Evolutionary conservation across 1,140 invertebrate genomes (phyloP).

Genomic region (Lucilia sericata): DNA sequence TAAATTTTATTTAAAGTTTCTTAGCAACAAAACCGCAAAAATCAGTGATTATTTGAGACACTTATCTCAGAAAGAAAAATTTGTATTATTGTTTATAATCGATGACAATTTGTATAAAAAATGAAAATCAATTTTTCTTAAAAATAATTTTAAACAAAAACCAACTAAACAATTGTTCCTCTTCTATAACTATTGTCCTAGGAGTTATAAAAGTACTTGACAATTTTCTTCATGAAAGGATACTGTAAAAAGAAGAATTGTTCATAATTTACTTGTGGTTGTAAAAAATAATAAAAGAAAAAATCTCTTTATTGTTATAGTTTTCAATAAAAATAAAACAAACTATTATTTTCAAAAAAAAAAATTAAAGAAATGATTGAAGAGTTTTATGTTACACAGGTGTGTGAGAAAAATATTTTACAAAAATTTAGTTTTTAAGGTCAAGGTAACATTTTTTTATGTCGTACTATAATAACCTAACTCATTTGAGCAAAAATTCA

Average conservation of each 20-base stretch:
- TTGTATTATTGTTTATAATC: not conserved
- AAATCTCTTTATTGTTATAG: too few relatives aligned
- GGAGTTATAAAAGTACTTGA: not conserved
- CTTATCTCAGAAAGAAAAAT: not conserved
- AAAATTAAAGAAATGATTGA: too few relatives aligned
- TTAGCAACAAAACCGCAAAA: not conserved
- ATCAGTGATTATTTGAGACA: not conserved
- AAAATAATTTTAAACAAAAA: not conserved
- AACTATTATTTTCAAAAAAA: too few relatives aligned
- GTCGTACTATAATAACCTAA: not conserved
- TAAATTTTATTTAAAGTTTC: too few relatives aligned
- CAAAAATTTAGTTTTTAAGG: not conserved
- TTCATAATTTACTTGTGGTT: not conserved
- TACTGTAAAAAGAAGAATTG: not conserved
- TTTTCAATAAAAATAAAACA: too few relatives aligned
- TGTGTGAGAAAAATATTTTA: not conserved
- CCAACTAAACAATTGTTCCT: too few relatives aligned
- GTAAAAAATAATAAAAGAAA: not conserved
- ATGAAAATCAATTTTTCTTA: not conserved
- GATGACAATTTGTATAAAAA: not conserved
- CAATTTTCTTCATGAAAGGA: not conserved
- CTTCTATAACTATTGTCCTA: not conserved
- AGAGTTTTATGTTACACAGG: not conserved
- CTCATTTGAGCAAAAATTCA: not conserved
- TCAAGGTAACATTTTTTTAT: not conserved